Conservation (phyloP, 2,113 vertebrate species). For the Zapornia atra region DNA sequence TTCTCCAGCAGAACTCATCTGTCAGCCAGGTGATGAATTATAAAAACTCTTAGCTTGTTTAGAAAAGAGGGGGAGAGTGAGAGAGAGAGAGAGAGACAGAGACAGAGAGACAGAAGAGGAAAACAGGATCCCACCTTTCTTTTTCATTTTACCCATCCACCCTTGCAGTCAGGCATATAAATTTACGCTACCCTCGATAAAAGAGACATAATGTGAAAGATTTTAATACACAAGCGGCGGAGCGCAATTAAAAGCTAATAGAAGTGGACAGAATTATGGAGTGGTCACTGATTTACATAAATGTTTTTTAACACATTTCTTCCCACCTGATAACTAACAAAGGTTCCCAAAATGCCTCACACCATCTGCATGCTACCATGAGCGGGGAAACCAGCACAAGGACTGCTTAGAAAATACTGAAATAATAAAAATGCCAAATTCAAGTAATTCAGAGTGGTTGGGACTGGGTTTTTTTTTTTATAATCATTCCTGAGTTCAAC, state of each 20-base stretch:
- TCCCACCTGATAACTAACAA: neutral
- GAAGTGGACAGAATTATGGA: neutral
- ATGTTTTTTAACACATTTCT: neutral
- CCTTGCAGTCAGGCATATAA: neutral
- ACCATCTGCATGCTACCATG: neutral
- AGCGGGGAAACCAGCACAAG: neutral
- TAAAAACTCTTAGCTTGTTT: constrained; percentile 98
- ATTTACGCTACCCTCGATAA: neutral
- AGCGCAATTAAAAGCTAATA: neutral
- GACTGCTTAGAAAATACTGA: neutral
- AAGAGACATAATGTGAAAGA: neutral
- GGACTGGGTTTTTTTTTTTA: neutral
- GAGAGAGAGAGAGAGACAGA: neutral
- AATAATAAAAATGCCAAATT: neutral
- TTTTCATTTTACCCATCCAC: constrained; percentile 27
- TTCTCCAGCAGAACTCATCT: constrained; percentile 99
- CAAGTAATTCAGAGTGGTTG: neutral
- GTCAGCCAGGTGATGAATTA: constrained; percentile 99
- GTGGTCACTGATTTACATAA: neutral
- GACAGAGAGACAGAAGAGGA: neutral
- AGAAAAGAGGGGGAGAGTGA: constrained; percentile 77
- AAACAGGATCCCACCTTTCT: constrained; percentile 35
- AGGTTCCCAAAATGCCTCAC: neutral
- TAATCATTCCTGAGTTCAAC: neutral
- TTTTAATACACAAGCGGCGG: rapidly evolving